Conservation (phyloP, 2,113 vertebrate species). For the Peromyscus californicus region DNA sequence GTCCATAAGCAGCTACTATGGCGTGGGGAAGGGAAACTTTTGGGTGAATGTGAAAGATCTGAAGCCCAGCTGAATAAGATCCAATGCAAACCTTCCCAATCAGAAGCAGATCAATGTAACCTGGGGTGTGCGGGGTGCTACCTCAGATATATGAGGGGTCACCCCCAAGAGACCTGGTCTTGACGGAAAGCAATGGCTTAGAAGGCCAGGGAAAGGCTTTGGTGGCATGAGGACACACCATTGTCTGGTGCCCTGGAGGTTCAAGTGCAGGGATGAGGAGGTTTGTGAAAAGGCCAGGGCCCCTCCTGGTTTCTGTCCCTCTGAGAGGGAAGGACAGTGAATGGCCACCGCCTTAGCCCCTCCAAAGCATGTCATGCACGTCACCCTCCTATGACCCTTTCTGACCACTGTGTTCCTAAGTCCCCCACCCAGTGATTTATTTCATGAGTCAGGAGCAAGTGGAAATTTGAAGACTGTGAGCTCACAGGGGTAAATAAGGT, state of each 20-base stretch:
- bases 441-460: neutral
- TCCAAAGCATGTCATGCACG: neutral
- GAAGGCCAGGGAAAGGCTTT: slow-evolving; percentile 8
- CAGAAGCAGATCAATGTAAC: neutral
- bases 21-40: neutral
- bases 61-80: neutral
- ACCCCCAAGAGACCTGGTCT: slow-evolving; percentile 30
- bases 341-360: neutral
- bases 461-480: neutral
- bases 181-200: slow-evolving; percentile 32
- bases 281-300: neutral
- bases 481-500: slow-evolving; percentile 55
- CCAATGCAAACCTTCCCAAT: neutral
- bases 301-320: neutral
- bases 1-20: neutral
- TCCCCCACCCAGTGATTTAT: neutral
- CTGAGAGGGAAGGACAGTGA: neutral
- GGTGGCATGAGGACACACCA: neutral
- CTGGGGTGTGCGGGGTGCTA: neutral
- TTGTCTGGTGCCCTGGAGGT: neutral
- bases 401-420: neutral
- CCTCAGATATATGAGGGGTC: neutral
- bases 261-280: neutral
- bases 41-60: neutral
- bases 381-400: neutral